A percentile compares a stretch with the other conserved stretches of the same genome.
Evolutionary conservation across 2,888 invertebrate species (phyloP).

Genomic region (Bimastos eiseni): DNA sequence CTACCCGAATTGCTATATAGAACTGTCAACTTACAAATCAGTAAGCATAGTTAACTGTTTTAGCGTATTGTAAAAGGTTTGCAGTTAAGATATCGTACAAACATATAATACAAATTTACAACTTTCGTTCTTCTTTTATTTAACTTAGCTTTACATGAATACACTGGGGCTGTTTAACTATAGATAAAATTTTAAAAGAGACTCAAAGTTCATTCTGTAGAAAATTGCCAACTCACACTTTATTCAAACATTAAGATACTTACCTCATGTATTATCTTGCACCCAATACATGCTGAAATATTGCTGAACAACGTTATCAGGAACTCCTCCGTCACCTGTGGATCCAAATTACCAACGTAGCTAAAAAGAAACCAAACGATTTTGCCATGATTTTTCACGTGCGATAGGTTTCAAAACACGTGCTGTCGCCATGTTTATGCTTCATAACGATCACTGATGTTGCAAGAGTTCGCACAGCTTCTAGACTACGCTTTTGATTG

Average conservation of each 20-base stretch:
- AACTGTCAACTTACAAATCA: not conserved
- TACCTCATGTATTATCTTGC: constrained; percentile 26
- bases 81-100: not conserved
- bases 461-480: too few species aligned
- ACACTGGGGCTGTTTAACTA: not conserved
- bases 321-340: not conserved
- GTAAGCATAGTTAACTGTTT: not conserved
- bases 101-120: not conserved
- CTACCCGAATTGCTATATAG: not conserved
- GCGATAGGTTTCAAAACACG: too few species aligned
- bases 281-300: constrained; percentile 14
- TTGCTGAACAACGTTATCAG: constrained; percentile 17
- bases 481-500: too few species aligned
- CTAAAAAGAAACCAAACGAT: not conserved
- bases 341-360: constrained; percentile 21
- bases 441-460: too few species aligned
- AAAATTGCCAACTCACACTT: not conserved
- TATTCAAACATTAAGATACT: not conserved
- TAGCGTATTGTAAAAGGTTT: not conserved
- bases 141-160: not conserved
- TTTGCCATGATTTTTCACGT: not conserved
- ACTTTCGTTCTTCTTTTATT: not conserved
- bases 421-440: too few species aligned
- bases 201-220: not conserved
- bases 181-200: not conserved